A percentile compares a stretch with the other conserved stretches of the same genome.
phyloP scores from a whole-genome alignment of 2,113 vertebrate genomes.

The Kryptolebias marmoratus region DNA sequence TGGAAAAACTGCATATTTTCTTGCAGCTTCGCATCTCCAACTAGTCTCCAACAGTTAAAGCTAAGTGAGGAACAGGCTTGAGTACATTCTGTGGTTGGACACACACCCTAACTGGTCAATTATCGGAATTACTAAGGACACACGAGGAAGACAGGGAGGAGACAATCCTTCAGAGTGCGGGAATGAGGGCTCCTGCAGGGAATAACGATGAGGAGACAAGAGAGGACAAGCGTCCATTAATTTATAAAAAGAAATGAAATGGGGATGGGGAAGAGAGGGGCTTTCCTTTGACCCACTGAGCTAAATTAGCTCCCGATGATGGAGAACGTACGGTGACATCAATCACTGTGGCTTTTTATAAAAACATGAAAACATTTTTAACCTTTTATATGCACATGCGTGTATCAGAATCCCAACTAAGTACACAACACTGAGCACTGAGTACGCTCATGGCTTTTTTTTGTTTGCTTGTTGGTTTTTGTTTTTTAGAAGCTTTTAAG shows the following conservation, averaged over 20 bases:
- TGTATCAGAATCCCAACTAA: neutral
- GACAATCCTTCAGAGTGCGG: conserved; percentile 64
- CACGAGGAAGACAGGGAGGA: conserved; percentile 38
- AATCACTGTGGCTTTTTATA: conserved; percentile 43
- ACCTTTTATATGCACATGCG: neutral
- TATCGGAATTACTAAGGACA: conserved; percentile 46
- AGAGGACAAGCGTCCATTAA: conserved; percentile 55
- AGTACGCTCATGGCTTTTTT: neutral
- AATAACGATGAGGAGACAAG: conserved; percentile 70
- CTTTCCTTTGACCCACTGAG: conserved; percentile 58
- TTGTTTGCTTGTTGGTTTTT: neutral
- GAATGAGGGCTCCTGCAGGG: conserved; percentile 39
- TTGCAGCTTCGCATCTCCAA: too few relatives aligned
- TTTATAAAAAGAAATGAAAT: conserved; percentile 44
- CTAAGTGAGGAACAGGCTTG: neutral
- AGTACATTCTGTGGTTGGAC: conserved; percentile 7
- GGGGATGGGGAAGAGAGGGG: conserved; percentile 25
- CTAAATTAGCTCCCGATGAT: conserved; percentile 29
- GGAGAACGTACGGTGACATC: conserved; percentile 47
- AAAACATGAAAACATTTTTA: conserved; percentile 7
- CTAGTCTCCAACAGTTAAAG: too few relatives aligned
- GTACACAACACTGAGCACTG: neutral
- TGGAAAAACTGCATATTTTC: too few relatives aligned
- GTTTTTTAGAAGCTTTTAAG: too few relatives aligned
- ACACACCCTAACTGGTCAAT: conserved; percentile 29